phyloP scores from a whole-genome alignment of 30 jellyfish, hydroid and myxozoan genomes.

The Hydractinia symbiolongicarpus region DNA sequence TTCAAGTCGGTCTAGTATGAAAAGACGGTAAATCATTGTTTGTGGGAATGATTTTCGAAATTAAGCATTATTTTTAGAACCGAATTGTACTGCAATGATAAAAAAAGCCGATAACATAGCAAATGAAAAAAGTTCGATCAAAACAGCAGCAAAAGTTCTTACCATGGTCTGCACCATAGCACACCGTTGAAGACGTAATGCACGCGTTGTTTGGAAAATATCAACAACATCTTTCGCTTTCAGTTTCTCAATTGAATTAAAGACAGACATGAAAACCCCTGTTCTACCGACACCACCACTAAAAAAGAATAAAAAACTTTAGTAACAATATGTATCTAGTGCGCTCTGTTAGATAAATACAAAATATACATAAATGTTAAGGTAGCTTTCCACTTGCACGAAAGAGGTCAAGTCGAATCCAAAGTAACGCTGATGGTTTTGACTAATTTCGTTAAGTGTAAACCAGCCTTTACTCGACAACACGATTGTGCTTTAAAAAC shows the following conservation, averaged over 20 bases:
- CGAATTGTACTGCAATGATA: too few relatives aligned
- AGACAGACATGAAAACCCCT: slow-evolving; percentile 83
- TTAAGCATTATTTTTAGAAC: too few relatives aligned
- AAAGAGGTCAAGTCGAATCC: too few relatives aligned
- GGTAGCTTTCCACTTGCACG: too few relatives aligned
- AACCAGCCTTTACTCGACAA: too few relatives aligned
- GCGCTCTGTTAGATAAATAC: not conserved
- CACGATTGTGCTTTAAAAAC: too few relatives aligned
- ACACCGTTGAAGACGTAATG: slow-evolving; percentile 78
- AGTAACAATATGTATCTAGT: not conserved
- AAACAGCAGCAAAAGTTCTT: slow-evolving; percentile 14
- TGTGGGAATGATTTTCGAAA: too few relatives aligned
- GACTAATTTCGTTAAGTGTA: too few relatives aligned
- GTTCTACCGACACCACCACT: slow-evolving; percentile 99
- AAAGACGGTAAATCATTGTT: too few relatives aligned
- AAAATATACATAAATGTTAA: too few relatives aligned
- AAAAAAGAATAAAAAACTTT: slow-evolving; percentile 10
- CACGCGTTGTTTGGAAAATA: slow-evolving; percentile 86
- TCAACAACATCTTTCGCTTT: slow-evolving; percentile 82
- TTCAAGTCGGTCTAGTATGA: not conserved
- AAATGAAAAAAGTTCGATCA: not conserved
- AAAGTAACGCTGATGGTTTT: too few relatives aligned
- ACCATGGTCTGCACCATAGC: slow-evolving; percentile 99
- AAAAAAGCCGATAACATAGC: not conserved
- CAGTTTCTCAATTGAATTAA: slow-evolving; percentile 74